Evolutionary conservation across 1,140 invertebrate genomes (phyloP).

Genomic region (Scaptomyza hsui): DNA sequence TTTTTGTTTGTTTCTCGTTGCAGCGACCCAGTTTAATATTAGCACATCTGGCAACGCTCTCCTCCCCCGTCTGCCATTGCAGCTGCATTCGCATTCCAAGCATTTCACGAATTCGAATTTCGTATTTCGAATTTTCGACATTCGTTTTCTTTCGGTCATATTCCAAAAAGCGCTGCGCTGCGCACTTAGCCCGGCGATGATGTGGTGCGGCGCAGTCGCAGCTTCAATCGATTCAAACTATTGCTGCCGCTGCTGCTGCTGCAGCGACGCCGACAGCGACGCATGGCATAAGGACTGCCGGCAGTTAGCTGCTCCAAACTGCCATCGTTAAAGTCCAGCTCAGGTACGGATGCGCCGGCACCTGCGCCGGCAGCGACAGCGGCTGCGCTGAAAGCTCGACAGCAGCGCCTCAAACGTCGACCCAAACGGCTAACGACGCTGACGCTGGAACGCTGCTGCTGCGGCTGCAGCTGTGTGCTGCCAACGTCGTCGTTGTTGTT

Average conservation of each 20-base stretch:
- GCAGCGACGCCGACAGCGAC: constrained; percentile 58
- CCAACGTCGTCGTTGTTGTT: constrained; percentile 29
- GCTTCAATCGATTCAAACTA: constrained; percentile 54
- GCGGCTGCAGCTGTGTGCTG: constrained; percentile 24
- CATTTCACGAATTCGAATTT: constrained; percentile 24
- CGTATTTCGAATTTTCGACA: constrained; percentile 18
- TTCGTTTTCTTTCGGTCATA: constrained; percentile 7
- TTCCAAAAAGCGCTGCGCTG: constrained; percentile 12
- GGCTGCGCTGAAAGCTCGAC: constrained; percentile 29
- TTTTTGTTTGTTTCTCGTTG: not conserved
- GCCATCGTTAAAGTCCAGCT: constrained; percentile 31
- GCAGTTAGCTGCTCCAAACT: constrained; percentile 66
- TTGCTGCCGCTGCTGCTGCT: constrained; percentile 59
- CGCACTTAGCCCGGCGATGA: constrained; percentile 62
- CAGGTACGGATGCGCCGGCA: not conserved
- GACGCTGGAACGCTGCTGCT: constrained; percentile 26
- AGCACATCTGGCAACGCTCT: constrained; percentile 8
- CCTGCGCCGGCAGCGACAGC: constrained; percentile 1
- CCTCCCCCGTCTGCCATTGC: not conserved
- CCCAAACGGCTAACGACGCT: constrained; percentile 59
- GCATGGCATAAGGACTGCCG: constrained; percentile 43
- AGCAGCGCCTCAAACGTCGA: constrained; percentile 58
- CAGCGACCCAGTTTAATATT: constrained; percentile 17
- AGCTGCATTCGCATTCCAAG: constrained; percentile 12
- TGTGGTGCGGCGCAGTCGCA: constrained; percentile 64